Evolutionary conservation across 2,797 vertebrate genomes (phyloP).

Genomic region (Lagocephalus sceleratus): DNA sequence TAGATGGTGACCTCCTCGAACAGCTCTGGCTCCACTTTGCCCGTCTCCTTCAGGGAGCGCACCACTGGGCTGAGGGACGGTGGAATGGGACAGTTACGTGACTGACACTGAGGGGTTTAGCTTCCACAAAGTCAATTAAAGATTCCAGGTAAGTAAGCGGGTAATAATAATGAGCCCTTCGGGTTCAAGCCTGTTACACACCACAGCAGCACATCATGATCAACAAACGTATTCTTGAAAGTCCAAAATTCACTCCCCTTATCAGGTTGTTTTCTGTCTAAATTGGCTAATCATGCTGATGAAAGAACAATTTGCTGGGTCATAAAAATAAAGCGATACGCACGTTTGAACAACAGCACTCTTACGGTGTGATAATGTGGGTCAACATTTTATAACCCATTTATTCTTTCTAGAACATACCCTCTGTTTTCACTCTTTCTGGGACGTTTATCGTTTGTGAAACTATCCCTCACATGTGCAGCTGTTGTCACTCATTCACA

Average conservation of each 20-base stretch:
- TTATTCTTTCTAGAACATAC: too few relatives aligned
- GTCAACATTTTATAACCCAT: too few relatives aligned
- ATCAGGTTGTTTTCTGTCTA: background rate
- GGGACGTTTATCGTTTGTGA: too few relatives aligned
- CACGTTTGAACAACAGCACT: background rate
- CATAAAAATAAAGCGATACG: background rate
- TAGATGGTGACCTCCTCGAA: slow-evolving; percentile 96
- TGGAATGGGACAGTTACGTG: background rate
- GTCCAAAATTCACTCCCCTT: slow-evolving; percentile 1
- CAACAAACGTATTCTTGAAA: background rate
- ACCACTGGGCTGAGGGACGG: slow-evolving; percentile 86
- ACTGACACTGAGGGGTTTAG: too few relatives aligned
- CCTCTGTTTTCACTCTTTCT: too few relatives aligned
- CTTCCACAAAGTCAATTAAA: too few relatives aligned
- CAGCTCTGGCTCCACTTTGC: slow-evolving; percentile 89
- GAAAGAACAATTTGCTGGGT: background rate
- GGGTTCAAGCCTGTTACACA: too few relatives aligned
- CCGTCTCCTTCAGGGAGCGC: slow-evolving; percentile 92
- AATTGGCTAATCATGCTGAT: background rate
- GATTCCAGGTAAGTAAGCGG: too few relatives aligned
- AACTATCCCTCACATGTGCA: too few relatives aligned
- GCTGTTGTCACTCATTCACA: too few relatives aligned
- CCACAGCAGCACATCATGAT: background rate
- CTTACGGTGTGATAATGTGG: background rate
- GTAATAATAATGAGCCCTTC: too few relatives aligned